A percentile compares a stretch with the other conserved stretches of the same genome.
Conservation (phyloP, 2,113 vertebrate species). For the Phrynosoma blainvillii region DNA sequence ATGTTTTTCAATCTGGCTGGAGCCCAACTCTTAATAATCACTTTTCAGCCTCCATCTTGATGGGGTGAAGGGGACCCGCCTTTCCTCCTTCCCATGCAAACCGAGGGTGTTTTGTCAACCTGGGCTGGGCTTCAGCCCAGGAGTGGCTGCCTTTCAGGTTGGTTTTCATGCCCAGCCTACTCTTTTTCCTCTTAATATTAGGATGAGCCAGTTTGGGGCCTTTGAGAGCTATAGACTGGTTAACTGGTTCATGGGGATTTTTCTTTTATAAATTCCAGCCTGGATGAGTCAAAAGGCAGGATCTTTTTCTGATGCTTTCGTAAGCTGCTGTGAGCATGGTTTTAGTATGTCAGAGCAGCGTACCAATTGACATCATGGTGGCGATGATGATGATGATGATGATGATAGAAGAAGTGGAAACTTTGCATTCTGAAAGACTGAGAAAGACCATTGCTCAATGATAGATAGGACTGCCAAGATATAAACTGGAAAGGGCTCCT, state of each 20-base stretch:
- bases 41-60: not conserved
- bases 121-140: not conserved
- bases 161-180: not conserved
- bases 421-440: too few relatives aligned
- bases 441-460: too few relatives aligned
- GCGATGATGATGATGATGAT: too few relatives aligned
- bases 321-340: too few relatives aligned
- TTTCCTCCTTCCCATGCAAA: constrained; percentile 19
- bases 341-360: too few relatives aligned
- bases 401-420: too few relatives aligned
- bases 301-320: too few relatives aligned
- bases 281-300: not conserved
- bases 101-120: not conserved
- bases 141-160: not conserved
- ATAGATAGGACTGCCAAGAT: too few relatives aligned
- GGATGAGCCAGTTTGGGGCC: not conserved
- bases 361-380: too few relatives aligned
- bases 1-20: not conserved
- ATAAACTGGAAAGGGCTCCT: too few relatives aligned
- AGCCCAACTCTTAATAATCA: constrained; percentile 18
- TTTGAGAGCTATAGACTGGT: too few relatives aligned
- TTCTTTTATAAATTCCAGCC: not conserved
- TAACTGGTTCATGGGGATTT: not conserved
- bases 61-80: not conserved
- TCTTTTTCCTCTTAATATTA: not conserved